These are phyloP conservation scores for Propithecus coquereli DNA, from an alignment of 2,113 vertebrate species.

Conservation along the genomic window DNA sequence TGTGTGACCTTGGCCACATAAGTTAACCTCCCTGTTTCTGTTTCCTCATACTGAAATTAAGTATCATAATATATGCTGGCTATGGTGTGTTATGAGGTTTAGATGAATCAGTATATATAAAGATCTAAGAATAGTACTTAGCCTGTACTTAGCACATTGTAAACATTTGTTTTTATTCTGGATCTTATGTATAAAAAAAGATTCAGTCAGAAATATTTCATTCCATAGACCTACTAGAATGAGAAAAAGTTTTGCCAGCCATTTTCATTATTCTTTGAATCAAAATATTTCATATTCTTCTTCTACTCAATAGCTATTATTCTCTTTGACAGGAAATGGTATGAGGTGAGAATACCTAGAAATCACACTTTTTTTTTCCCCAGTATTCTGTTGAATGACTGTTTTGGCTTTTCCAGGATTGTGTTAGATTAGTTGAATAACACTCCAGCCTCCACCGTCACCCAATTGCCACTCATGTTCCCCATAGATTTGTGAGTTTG, in stretches of 20 bases:
- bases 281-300: slow-evolving; percentile 42
- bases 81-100: neutral
- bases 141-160: neutral
- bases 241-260: slow-evolving; percentile 28
- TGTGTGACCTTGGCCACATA: neutral
- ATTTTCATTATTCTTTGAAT: slow-evolving; percentile 42
- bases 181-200: neutral
- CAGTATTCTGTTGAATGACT: neutral
- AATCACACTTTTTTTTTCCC: neutral
- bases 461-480: neutral
- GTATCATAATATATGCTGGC: neutral
- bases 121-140: neutral
- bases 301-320: slow-evolving; percentile 49
- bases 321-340: slow-evolving; percentile 21
- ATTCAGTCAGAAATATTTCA: neutral
- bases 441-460: neutral
- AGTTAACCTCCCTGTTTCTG: neutral
- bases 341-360: slow-evolving; percentile 20
- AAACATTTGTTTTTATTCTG: neutral
- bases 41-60: neutral
- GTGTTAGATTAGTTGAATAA: neutral
- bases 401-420: neutral
- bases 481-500: neutral
- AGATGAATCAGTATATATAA: neutral
- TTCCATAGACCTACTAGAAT: neutral